Evolutionary conservation across 2,113 vertebrate genomes (phyloP).

Genomic region (Aegypius monachus): DNA sequence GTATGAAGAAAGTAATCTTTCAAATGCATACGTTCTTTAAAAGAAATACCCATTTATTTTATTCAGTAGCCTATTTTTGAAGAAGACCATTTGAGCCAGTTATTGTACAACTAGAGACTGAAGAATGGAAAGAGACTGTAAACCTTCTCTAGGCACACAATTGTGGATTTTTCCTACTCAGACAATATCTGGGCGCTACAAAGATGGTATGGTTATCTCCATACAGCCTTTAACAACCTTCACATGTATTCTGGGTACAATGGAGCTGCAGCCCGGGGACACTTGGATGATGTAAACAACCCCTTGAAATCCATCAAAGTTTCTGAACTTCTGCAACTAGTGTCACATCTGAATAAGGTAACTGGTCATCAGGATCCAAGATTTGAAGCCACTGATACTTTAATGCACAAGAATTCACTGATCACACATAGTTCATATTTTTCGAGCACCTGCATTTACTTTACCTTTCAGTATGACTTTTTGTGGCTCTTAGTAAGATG

Average conservation of each 20-base stretch:
- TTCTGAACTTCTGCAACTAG: not conserved
- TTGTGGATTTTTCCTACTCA: not conserved
- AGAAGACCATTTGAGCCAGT: not conserved
- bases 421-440: not conserved
- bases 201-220: not conserved
- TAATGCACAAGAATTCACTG: not conserved
- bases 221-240: not conserved
- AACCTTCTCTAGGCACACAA: not conserved
- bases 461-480: not conserved
- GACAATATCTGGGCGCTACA: not conserved
- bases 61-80: not conserved
- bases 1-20: not conserved
- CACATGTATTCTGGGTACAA: not conserved
- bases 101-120: not conserved
- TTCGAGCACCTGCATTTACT: not conserved
- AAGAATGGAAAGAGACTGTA: not conserved
- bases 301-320: not conserved
- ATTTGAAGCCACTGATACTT: not conserved
- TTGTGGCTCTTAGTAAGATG: not conserved
- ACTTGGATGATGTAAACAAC: not conserved
- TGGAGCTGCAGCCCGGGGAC: accelerated
- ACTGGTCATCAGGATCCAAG: not conserved
- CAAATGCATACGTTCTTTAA: not conserved
- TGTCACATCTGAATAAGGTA: not conserved
- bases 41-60: not conserved